Evolutionary conservation across 35 echinoderm and acorn worm species (phyloP).

Genomic region (Heliocidaris tuberculata): DNA sequence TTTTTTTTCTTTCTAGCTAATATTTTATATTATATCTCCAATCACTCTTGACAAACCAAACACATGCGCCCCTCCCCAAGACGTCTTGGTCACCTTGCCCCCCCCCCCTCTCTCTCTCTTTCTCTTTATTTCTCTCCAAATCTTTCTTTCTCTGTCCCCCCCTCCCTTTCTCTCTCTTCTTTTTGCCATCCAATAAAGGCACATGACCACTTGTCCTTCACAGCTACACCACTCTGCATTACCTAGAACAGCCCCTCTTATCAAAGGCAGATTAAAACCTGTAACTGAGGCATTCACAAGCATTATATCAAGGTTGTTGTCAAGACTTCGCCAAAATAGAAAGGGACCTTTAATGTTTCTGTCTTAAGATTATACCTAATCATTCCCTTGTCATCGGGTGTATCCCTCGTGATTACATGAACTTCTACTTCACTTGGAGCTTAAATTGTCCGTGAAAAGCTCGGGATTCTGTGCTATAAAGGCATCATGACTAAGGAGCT

Average conservation of each 20-base stretch:
- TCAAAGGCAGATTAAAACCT: too few relatives aligned
- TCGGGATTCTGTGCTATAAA: not conserved
- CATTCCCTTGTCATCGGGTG: conserved; percentile 3
- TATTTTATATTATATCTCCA: too few relatives aligned
- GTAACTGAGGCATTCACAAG: too few relatives aligned
- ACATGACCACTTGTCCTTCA: too few relatives aligned
- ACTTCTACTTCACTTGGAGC: not conserved
- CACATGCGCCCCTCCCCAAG: too few relatives aligned
- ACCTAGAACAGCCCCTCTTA: too few relatives aligned
- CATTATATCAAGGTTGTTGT: too few relatives aligned
- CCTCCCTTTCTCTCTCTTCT: too few relatives aligned
- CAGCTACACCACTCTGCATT: too few relatives aligned
- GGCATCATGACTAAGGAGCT: not conserved
- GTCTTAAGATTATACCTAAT: not conserved
- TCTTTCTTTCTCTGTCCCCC: too few relatives aligned
- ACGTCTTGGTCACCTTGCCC: not conserved
- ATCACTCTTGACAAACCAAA: too few relatives aligned
- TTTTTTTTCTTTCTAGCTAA: not conserved
- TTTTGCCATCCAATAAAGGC: too few relatives aligned
- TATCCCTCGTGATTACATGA: conserved; percentile 10
- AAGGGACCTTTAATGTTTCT: not conserved
- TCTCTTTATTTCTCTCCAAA: not conserved
- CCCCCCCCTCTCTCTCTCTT: not conserved
- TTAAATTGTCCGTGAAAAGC: conserved; percentile 2
- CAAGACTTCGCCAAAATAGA: not conserved